Conservation (phyloP, 2,797 vertebrate species). For the Myotis myotis region DNA sequence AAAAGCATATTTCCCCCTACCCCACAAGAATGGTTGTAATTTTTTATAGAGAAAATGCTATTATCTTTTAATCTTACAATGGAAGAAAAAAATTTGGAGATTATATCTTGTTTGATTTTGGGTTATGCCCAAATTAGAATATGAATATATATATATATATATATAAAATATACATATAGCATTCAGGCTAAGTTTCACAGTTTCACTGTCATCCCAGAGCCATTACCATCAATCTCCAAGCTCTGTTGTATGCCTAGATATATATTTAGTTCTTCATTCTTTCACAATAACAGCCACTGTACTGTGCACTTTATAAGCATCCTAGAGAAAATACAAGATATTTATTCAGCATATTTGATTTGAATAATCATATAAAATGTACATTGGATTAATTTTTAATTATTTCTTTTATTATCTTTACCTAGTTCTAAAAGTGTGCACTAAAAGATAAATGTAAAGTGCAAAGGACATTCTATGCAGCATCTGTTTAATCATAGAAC, state of each 20-base stretch:
- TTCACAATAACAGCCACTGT: not conserved
- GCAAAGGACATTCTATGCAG: not conserved
- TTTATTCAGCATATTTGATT: not conserved
- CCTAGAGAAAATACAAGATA: not conserved
- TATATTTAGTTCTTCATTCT: not conserved
- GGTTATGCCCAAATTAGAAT: not conserved
- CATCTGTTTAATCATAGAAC: conserved; percentile 10
- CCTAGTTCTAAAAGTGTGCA: not conserved
- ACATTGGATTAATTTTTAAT: conserved; percentile 2
- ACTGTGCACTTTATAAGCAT: not conserved
- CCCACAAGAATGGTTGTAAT: not conserved
- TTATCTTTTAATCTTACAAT: conserved; percentile 23
- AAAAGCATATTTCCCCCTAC: not conserved
- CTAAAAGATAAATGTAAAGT: conserved; percentile 4
- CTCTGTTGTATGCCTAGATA: not conserved
- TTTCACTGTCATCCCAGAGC: not conserved
- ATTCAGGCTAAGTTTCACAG: not conserved
- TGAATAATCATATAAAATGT: not conserved
- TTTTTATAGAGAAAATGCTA: conserved; percentile 42
- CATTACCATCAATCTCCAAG: not conserved
- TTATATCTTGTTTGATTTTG: not conserved
- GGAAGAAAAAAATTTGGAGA: not conserved
- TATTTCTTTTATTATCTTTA: not conserved
- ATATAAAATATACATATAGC: too few relatives aligned
- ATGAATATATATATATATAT: too few relatives aligned